Percentiles rank a stretch among this genome's conserved stretches.
phyloP scores from a whole-genome alignment of 2,888 invertebrate genomes.

The Acrobeloides nanus region DNA sequence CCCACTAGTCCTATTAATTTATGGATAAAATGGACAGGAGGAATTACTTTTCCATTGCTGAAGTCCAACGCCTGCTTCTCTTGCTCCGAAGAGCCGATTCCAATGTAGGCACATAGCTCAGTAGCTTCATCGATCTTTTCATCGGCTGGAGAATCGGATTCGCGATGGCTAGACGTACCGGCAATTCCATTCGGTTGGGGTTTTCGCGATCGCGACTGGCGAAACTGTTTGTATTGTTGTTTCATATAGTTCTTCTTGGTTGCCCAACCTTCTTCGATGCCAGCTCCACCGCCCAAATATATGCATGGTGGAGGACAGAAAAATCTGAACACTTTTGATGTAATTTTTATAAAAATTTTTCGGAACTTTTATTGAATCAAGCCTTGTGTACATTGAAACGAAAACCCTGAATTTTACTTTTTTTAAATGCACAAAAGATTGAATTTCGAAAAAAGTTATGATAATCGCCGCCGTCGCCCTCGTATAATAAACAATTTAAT shows the following conservation, averaged over 20 bases:
- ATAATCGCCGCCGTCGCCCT: background rate
- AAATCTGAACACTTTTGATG: slow-evolving; percentile 61
- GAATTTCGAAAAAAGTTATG: background rate
- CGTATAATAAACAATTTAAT: too few species aligned
- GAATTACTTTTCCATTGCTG: slow-evolving; percentile 69
- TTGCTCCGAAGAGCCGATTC: slow-evolving; percentile 86
- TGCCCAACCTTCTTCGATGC: slow-evolving; percentile 70
- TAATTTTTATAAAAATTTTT: too few species aligned
- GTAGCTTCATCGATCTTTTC: too few species aligned
- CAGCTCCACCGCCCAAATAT: slow-evolving; percentile 96
- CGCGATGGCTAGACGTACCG: too few species aligned
- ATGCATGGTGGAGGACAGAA: slow-evolving; percentile 99
- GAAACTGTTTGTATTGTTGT: slow-evolving; percentile 60
- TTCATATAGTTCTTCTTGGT: slow-evolving; percentile 3
- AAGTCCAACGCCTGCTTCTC: slow-evolving; percentile 97
- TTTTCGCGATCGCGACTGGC: slow-evolving; percentile 75
- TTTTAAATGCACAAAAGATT: too few species aligned
- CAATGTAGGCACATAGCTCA: slow-evolving; percentile 88
- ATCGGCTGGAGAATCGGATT: too few species aligned
- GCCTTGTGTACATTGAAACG: too few species aligned
- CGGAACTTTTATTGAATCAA: too few species aligned
- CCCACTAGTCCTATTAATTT: background rate
- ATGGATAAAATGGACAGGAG: background rate
- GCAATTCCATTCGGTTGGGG: too few species aligned
- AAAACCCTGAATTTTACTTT: too few species aligned